phyloP scores from a whole-genome alignment of 2,888 invertebrate species.

The Habrosyne pyritoides region DNA sequence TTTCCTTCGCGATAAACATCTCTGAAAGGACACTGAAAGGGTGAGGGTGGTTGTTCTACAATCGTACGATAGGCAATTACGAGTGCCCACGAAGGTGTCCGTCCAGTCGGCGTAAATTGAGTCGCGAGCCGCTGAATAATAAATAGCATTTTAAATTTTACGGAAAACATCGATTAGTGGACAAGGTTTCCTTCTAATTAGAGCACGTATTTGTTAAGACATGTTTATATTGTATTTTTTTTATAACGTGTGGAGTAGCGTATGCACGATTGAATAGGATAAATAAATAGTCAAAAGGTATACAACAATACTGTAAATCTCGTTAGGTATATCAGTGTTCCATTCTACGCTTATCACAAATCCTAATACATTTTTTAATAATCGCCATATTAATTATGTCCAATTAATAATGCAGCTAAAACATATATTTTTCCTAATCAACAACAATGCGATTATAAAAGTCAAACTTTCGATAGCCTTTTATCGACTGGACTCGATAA shows the following conservation, averaged over 20 bases:
- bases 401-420: conserved; percentile 2
- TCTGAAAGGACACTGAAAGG: conserved; percentile 80
- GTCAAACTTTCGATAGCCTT: conserved; percentile 64
- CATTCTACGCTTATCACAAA: not conserved
- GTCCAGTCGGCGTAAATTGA: conserved; percentile 15
- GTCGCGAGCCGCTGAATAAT: conserved; percentile 38
- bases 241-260: not conserved
- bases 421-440: conserved; percentile 25
- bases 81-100: conserved; percentile 50
- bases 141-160: conserved; percentile 59
- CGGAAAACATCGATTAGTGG: conserved; percentile 52
- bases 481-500: conserved; percentile 20
- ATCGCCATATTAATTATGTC: not conserved
- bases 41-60: conserved; percentile 62
- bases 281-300: not conserved
- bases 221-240: not conserved
- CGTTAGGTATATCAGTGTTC: not conserved
- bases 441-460: conserved; percentile 46
- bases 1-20: conserved; percentile 82
- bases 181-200: conserved; percentile 22
- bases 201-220: not conserved
- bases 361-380: not conserved
- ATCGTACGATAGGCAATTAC: conserved; percentile 72
- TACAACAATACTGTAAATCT: not conserved
- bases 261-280: not conserved